Percentiles rank a stretch among this genome's conserved stretches.
phyloP scores from a whole-genome alignment of 2,113 vertebrate genomes.

The Indicator maculatus region DNA sequence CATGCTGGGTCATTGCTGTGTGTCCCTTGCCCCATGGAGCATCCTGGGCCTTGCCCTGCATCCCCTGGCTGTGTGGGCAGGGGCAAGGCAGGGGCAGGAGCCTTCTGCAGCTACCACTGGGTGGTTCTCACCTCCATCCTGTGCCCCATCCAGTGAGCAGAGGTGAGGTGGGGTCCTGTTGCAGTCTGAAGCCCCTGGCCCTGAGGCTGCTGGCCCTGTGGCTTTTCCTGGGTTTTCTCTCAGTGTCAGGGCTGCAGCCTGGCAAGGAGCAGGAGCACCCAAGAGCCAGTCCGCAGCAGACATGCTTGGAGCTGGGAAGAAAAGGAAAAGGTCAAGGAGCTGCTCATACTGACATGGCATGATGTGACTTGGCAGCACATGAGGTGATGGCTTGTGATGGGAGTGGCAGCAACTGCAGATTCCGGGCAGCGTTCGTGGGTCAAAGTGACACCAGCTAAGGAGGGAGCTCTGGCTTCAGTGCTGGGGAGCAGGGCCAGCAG shows the following conservation, averaged over 20 bases:
- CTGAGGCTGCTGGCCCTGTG: accelerated
- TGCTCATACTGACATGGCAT: background rate
- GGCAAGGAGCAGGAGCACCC: accelerated
- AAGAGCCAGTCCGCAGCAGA: background rate
- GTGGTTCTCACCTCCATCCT: background rate
- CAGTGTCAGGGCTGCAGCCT: background rate
- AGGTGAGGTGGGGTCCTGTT: background rate
- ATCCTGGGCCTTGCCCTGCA: accelerated
- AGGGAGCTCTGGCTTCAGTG: background rate
- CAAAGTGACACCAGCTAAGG: background rate
- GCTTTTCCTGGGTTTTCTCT: background rate
- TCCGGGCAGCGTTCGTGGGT: background rate
- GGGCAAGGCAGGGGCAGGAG: background rate
- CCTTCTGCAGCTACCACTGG: background rate
- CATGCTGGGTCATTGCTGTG: background rate
- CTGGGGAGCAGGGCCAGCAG: background rate
- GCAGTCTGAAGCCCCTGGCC: background rate
- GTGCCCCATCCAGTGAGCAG: accelerated
- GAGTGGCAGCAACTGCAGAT: background rate
- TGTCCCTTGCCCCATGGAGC: background rate
- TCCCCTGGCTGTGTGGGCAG: background rate
- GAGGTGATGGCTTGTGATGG: background rate
- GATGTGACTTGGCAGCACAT: background rate
- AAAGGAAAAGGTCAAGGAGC: background rate
- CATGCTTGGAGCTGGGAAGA: background rate